Evolutionary conservation across 2,113 vertebrate species (phyloP).

Genomic region (Epinephelus fuscoguttatus): DNA sequence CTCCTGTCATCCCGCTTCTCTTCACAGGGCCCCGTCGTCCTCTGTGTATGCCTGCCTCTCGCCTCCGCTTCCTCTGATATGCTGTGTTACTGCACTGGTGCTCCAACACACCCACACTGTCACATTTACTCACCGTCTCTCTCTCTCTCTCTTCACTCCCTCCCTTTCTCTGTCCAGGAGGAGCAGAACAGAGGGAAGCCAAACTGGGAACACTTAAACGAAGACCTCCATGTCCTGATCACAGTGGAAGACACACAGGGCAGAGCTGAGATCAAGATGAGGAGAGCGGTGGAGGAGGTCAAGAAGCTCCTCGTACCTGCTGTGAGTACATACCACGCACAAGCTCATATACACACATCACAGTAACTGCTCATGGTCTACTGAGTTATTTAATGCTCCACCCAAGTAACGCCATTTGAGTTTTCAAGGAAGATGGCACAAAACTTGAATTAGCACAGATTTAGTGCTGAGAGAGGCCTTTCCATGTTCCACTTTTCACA

Average conservation of each 20-base stretch:
- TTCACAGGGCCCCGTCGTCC: slow-evolving; percentile 52
- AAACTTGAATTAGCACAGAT: slow-evolving; percentile 2
- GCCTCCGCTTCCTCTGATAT: slow-evolving; percentile 57
- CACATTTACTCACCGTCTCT: slow-evolving; percentile 58
- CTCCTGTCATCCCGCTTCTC: slow-evolving; percentile 68
- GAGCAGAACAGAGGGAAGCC: slow-evolving; percentile 90
- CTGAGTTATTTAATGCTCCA: slow-evolving; percentile 11
- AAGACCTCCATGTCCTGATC: slow-evolving; percentile 89
- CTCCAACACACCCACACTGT: slow-evolving; percentile 64
- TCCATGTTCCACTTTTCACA: slow-evolving; percentile 21
- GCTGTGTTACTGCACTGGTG: slow-evolving; percentile 42
- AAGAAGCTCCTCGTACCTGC: slow-evolving; percentile 90
- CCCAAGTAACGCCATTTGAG: not conserved
- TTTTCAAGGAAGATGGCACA: not conserved
- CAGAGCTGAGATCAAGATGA: slow-evolving; percentile 88
- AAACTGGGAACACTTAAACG: slow-evolving; percentile 90
- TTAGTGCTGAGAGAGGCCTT: slow-evolving; percentile 29
- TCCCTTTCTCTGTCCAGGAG: slow-evolving; percentile 76
- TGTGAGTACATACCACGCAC: slow-evolving; percentile 78
- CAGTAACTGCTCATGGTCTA: not conserved
- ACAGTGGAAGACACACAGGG: slow-evolving; percentile 88
- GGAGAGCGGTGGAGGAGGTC: slow-evolving; percentile 88
- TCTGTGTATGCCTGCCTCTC: slow-evolving; percentile 60
- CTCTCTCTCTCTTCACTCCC: slow-evolving; percentile 12
- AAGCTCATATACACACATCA: not conserved